These are phyloP conservation scores for Holocentrus rufus DNA, from an alignment of 2,797 vertebrate species.

Conservation along the genomic window DNA sequence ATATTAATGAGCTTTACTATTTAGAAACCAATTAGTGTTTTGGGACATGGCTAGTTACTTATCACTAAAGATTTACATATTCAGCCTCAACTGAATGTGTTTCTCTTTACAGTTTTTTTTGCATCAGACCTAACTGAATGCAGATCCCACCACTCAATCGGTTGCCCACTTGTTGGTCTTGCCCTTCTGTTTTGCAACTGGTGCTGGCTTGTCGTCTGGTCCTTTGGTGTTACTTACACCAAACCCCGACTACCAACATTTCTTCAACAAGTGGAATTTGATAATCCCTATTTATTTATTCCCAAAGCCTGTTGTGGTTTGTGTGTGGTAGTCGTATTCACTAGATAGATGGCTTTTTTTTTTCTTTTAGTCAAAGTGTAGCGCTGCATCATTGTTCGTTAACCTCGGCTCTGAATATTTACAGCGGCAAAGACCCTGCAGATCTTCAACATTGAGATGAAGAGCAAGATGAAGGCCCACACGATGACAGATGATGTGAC, in stretches of 20 bases:
- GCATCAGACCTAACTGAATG: conserved; percentile 73
- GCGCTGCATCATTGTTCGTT: conserved; percentile 17
- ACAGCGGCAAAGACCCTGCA: conserved; percentile 98
- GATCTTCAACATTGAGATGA: conserved; percentile 99
- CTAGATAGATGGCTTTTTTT: conserved; percentile 20
- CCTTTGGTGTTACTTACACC: conserved; percentile 59
- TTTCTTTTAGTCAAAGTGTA: background rate
- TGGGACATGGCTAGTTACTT: background rate
- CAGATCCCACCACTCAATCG: conserved; percentile 69
- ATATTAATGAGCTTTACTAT: background rate
- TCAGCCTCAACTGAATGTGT: conserved; percentile 12
- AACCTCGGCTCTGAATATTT: conserved; percentile 69
- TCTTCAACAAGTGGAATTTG: conserved; percentile 65
- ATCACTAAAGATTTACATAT: conserved; percentile 38
- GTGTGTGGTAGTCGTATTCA: conserved; percentile 60
- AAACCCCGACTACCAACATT: conserved; percentile 61
- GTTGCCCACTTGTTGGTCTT: conserved; percentile 73
- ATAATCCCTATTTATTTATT: conserved; percentile 50
- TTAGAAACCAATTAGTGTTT: background rate
- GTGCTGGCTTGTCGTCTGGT: conserved; percentile 70
- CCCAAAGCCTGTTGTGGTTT: conserved; percentile 64
- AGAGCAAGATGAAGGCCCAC: conserved; percentile 99
- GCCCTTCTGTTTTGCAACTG: conserved; percentile 72
- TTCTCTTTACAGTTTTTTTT: conserved; percentile 19
- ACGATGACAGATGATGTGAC: conserved; percentile 99